A percentile compares a stretch with the other conserved stretches of the same genome.
These are phyloP conservation scores for Porphyrio hochstetteri DNA, from an alignment of 2,113 vertebrate species.

Conservation along the genomic window DNA sequence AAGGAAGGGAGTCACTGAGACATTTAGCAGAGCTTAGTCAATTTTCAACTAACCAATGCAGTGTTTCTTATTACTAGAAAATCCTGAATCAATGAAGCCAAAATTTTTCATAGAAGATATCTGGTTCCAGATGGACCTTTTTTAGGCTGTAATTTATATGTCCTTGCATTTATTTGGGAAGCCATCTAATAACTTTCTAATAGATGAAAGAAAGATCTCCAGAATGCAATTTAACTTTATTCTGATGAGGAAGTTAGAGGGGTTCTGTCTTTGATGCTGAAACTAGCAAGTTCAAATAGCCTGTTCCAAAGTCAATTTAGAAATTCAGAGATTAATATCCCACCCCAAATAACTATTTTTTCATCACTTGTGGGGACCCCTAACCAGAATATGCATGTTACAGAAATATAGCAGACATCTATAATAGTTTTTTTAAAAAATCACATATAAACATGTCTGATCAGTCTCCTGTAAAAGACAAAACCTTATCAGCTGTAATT, in stretches of 20 bases:
- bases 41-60: background rate
- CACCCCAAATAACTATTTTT: background rate
- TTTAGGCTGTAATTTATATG: background rate
- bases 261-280: background rate
- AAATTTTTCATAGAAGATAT: background rate
- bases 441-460: background rate
- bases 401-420: background rate
- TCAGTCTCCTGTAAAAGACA: background rate
- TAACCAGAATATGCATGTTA: fast-evolving
- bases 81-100: background rate
- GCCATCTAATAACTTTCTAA: background rate
- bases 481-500: background rate
- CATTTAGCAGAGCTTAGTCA: background rate
- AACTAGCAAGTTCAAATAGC: background rate
- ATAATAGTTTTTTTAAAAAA: background rate
- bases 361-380: background rate
- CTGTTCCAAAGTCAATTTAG: background rate
- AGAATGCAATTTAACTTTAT: background rate
- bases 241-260: background rate
- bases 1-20: background rate
- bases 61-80: background rate
- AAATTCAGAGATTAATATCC: background rate
- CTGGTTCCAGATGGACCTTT: fast-evolving
- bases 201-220: background rate
- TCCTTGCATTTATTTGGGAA: background rate